These are phyloP conservation scores for Prosapia bicincta DNA, from an alignment of 2,888 invertebrate genomes.

Conservation along the genomic window DNA sequence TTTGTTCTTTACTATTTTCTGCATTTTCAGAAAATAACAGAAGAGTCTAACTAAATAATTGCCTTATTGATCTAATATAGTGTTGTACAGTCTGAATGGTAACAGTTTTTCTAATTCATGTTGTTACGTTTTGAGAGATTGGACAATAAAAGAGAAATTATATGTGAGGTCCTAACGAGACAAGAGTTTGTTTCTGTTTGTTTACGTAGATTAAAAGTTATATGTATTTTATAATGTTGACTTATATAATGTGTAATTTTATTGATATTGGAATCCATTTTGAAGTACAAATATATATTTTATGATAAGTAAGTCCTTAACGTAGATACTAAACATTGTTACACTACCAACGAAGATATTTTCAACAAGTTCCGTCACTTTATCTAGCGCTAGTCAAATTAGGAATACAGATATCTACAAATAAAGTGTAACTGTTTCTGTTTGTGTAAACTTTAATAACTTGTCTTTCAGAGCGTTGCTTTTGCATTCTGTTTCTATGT, in stretches of 20 bases:
- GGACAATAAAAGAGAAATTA: neutral
- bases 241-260: neutral
- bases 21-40: neutral
- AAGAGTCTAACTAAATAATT: slow-evolving; percentile 2
- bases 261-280: neutral
- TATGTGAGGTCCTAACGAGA: neutral
- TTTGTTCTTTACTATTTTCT: neutral
- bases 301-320: neutral
- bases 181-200: neutral
- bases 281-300: slow-evolving; percentile 2
- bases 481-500: neutral
- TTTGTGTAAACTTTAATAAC: no score
- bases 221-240: neutral
- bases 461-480: neutral
- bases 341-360: neutral
- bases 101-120: neutral
- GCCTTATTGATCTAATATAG: slow-evolving; percentile 2
- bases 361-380: neutral
- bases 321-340: neutral
- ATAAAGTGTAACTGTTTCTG: no score
- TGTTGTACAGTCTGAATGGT: neutral
- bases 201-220: neutral
- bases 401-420: no score
- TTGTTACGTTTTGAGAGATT: neutral
- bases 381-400: no score